These are phyloP conservation scores for Aurelia aurita DNA, from an alignment of 30 jellyfish, hydroid and myxozoan genomes.

Conservation along the genomic window DNA sequence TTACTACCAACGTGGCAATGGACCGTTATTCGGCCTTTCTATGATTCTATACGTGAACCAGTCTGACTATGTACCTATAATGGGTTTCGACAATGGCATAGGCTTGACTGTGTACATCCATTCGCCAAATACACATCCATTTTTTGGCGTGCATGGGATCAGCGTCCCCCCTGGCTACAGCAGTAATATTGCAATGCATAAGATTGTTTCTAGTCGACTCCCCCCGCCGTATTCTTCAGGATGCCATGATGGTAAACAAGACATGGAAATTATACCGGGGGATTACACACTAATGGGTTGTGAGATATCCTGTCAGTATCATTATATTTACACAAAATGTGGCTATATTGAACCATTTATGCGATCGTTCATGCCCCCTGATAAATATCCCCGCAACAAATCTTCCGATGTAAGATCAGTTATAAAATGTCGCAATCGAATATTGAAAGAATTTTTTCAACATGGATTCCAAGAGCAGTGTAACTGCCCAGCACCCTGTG, in stretches of 20 bases:
- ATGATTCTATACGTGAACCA: constrained; percentile 50
- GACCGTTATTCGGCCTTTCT: constrained; percentile 68
- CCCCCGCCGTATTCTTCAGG: constrained; percentile 72
- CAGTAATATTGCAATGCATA: constrained; percentile 65
- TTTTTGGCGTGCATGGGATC: constrained; percentile 60
- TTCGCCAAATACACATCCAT: constrained; percentile 61
- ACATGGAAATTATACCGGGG: constrained; percentile 58
- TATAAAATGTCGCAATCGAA: constrained; percentile 39
- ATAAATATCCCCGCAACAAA: constrained; percentile 52
- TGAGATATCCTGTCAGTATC: constrained; percentile 68
- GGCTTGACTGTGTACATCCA: constrained; percentile 67
- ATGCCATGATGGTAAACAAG: constrained; percentile 54
- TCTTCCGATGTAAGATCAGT: constrained; percentile 8
- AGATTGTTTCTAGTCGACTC: constrained; percentile 49
- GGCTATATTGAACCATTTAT: constrained; percentile 65
- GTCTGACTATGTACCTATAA: constrained; percentile 62
- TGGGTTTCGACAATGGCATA: constrained; percentile 57
- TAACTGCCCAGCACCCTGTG: constrained; percentile 82
- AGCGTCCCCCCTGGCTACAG: constrained; percentile 67
- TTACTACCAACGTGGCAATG: constrained; percentile 63
- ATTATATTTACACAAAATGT: constrained; percentile 57
- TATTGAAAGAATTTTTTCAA: constrained; percentile 12
- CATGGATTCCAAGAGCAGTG: constrained; percentile 65
- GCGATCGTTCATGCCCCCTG: constrained; percentile 69
- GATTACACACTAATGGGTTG: constrained; percentile 79